These are phyloP conservation scores for Drosophila putrida DNA, from an alignment of 2,888 invertebrate genomes.

Conservation along the genomic window DNA sequence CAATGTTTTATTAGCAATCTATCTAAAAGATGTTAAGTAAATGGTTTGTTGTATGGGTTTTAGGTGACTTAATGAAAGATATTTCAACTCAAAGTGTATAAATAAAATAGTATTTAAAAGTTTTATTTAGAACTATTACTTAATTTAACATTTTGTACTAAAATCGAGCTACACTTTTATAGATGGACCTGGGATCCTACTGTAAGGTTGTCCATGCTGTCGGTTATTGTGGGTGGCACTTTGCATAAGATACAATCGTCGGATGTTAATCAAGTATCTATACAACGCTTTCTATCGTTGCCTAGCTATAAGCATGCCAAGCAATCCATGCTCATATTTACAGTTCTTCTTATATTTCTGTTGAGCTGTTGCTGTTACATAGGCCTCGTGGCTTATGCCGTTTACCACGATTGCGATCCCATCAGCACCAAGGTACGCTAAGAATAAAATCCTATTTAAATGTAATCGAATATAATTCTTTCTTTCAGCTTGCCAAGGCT, in stretches of 20 bases:
- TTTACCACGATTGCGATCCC: constrained; percentile 92
- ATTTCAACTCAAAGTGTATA: no score
- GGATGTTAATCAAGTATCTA: constrained; percentile 93
- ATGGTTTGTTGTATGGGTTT: no score
- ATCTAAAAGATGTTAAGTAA: no score
- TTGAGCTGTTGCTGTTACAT: constrained; percentile 90
- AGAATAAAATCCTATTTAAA: neutral
- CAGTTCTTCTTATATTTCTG: constrained; percentile 88
- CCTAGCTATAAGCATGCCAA: constrained; percentile 90
- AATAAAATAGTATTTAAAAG: no score
- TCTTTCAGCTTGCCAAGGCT: constrained; percentile 88
- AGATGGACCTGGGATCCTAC: constrained; percentile 93
- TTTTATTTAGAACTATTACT: no score
- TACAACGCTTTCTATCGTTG: constrained; percentile 93
- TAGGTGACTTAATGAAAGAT: no score
- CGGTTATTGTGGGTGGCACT: constrained; percentile 90
- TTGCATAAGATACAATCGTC: constrained; percentile 92
- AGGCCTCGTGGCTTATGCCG: constrained; percentile 90
- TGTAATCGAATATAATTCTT: no score
- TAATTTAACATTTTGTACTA: no score
- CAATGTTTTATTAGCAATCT: no score
- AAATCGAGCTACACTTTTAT: constrained; percentile 50
- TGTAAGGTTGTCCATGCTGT: constrained; percentile 92
- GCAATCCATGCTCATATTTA: constrained; percentile 89
- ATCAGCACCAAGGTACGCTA: constrained; percentile 90